Percentiles rank a stretch among this genome's conserved stretches.
Conservation (phyloP, 2,113 vertebrate genomes). For the Montifringilla adamsi region DNA sequence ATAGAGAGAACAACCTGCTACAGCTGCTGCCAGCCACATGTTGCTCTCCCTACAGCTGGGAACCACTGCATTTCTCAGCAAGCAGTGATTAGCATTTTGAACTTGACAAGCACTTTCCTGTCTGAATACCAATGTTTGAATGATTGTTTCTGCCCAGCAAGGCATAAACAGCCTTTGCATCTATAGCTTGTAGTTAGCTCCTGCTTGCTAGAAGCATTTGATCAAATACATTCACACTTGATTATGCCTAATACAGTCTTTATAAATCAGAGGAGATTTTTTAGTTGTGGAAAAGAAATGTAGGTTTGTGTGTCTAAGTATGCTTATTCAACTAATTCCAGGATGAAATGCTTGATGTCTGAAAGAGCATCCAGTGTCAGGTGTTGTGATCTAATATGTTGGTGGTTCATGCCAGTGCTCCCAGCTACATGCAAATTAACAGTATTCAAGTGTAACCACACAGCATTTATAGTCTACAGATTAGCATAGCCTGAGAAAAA, state of each 20-base stretch:
- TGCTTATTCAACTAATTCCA: neutral
- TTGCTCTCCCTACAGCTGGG: slow-evolving; percentile 55
- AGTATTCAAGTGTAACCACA: slow-evolving; percentile 64
- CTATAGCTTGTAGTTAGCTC: slow-evolving; percentile 20
- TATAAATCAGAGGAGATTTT: too few species aligned
- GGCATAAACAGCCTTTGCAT: slow-evolving; percentile 37
- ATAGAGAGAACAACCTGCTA: neutral
- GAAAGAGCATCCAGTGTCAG: slow-evolving; percentile 36
- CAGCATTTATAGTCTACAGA: slow-evolving; percentile 55
- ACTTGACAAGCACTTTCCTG: slow-evolving; percentile 69
- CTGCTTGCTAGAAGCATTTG: slow-evolving; percentile 42
- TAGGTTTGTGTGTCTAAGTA: neutral
- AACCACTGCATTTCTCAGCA: slow-evolving; percentile 64
- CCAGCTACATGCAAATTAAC: slow-evolving; percentile 61
- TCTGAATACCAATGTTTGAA: slow-evolving; percentile 67
- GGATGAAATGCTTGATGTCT: neutral
- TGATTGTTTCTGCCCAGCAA: slow-evolving; percentile 56
- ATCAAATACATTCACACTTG: neutral
- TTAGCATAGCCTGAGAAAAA: slow-evolving; percentile 61
- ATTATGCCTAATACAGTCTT: neutral
- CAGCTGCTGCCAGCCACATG: slow-evolving; percentile 39
- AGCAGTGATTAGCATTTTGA: slow-evolving; percentile 74
- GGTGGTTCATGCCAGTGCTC: slow-evolving; percentile 23
- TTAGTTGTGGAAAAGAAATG: neutral
- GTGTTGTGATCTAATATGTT: slow-evolving; percentile 30